A percentile compares a stretch with the other conserved stretches of the same genome.
Conservation (phyloP, 23 tunicate species). For the Oikopleura dioica region DNA sequence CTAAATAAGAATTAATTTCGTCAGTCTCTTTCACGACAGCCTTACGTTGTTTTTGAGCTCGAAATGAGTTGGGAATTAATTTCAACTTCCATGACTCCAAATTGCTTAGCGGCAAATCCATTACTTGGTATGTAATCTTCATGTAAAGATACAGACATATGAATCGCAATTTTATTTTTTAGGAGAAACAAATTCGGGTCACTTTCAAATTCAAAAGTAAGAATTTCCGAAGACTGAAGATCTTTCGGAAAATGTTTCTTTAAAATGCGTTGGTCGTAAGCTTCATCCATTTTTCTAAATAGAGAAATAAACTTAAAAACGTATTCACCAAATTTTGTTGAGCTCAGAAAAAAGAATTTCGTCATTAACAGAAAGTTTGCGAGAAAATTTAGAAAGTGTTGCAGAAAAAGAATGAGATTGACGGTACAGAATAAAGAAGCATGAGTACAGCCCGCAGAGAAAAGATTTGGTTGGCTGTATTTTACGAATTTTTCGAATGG, state of each 20-base stretch:
- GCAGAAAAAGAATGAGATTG: neutral
- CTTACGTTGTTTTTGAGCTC: neutral
- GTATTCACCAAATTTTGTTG: neutral
- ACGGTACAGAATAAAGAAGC: neutral
- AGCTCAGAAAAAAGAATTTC: neutral
- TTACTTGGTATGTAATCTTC: neutral
- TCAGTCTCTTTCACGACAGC: neutral
- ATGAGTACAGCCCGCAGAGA: neutral
- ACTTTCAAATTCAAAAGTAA: neutral
- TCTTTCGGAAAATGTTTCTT: neutral
- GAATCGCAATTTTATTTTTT: neutral
- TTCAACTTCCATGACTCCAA: neutral
- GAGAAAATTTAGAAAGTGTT: neutral
- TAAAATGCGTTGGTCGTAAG: neutral
- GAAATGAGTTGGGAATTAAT: neutral
- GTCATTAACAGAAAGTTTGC: neutral
- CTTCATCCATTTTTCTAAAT: neutral
- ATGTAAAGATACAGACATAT: neutral
- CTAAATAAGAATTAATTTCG: neutral
- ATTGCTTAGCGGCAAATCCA: neutral
- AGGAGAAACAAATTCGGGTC: neutral
- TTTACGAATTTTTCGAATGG: neutral
- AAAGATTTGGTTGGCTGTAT: neutral
- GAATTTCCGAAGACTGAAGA: neutral
- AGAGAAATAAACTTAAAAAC: neutral